Base-by-base conservation (phyloP, 1,140 invertebrate genomes). In the Drosophila willistoni region DNA sequence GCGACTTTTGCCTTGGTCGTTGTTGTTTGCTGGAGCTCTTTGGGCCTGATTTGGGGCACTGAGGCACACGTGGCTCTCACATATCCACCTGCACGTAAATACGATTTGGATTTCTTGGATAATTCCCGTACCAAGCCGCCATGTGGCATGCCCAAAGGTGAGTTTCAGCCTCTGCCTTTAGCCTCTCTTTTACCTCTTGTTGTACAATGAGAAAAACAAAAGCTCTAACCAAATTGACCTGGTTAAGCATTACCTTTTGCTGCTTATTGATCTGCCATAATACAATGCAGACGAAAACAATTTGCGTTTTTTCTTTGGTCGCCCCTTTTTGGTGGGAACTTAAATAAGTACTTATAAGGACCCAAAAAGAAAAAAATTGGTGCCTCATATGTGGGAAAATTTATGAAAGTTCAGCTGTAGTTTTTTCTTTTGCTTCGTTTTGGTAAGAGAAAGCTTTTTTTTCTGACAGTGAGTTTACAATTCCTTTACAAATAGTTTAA, bases 91-190 rank as follows among this genome's bases (percentile, higher is more conserved):
- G 96, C 97, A 0, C 94, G 97, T 74, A 95, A 96, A 77, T 98
- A 96, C 90, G 97, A 97, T 90, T 93, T 99, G 89, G 98, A 99
- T 93, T 99, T 98, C 93, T 93, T 99, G 92, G 98, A 99, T 92
- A 98, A 96, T 91, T 94, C 95, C 61, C 95, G 97, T 79, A 98
- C 98, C 14, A 96, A 96, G 79, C 95, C 95, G 65, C 98, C 98
- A 34, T 99, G 98, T 93, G 98, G 98, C 73, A 98, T 99, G 96
- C 98, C 98, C 6, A 97, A 96, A 96, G 98, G 97, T 98, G 93
- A 94, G 93, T 92, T 39, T 13, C 12, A 39, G 12, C 1, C 34
- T n/a, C 34, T 34, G 34, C 0, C 34, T 34, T 10, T 10, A 34
- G 9, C 34, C 9, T 34, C 34, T 22, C n/a, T 22, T 34, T 34